These are phyloP conservation scores for Heterochromis multidens DNA, from an alignment of 2,113 vertebrate species.

Conservation along the genomic window DNA sequence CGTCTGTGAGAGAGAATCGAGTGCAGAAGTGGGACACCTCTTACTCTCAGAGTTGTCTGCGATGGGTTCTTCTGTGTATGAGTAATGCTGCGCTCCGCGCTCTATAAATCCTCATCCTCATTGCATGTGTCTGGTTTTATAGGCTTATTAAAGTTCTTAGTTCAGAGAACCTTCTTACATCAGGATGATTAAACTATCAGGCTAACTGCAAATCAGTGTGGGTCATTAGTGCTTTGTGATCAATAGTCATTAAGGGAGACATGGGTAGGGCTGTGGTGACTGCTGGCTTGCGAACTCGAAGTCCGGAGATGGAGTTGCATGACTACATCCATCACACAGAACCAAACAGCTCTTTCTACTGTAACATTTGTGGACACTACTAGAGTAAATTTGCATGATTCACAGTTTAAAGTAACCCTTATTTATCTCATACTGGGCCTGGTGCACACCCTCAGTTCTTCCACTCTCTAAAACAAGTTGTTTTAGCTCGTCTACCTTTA, in stretches of 20 bases:
- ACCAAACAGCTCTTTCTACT: not conserved
- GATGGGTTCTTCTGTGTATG: not conserved
- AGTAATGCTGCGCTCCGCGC: not conserved
- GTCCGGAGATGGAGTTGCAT: not conserved
- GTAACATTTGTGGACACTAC: not conserved
- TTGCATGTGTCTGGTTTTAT: not conserved
- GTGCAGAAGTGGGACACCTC: slow-evolving; percentile 8
- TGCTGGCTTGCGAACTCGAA: not conserved
- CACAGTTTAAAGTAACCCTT: not conserved
- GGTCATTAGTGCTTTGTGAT: slow-evolving; percentile 39
- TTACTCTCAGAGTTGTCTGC: not conserved
- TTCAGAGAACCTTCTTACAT: not conserved
- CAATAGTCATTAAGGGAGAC: slow-evolving; percentile 59
- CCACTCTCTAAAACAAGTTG: not conserved
- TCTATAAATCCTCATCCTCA: not conserved
- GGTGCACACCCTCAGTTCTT: not conserved
- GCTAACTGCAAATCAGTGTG: not conserved
- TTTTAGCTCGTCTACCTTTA: not conserved
- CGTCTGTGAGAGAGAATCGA: slow-evolving; percentile 4
- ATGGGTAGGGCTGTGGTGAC: not conserved
- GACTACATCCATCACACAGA: slow-evolving; percentile 30
- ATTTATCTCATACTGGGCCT: not conserved
- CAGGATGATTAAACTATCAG: slow-evolving; percentile 16
- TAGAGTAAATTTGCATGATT: not conserved
- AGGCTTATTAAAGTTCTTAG: not conserved